A percentile compares a stretch with the other conserved stretches of the same genome.
phyloP scores from a whole-genome alignment of 2,888 invertebrate genomes.

The Lepidocyrtinus sp. region DNA sequence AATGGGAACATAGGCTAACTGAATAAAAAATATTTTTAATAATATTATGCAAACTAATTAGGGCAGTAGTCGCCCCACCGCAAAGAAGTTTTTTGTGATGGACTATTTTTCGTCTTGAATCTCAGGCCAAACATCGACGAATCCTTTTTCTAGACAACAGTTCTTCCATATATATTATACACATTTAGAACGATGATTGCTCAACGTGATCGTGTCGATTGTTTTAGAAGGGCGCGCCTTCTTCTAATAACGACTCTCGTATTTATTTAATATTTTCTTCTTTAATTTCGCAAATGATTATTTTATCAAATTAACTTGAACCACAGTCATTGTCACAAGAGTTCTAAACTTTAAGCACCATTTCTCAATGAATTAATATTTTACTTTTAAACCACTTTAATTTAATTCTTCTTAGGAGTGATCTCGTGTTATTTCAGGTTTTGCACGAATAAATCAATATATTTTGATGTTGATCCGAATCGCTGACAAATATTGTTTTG shows the following conservation, averaged over 20 bases:
- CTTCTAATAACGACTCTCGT: neutral
- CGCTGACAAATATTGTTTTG: neutral
- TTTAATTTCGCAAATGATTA: neutral
- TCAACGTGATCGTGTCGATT: neutral
- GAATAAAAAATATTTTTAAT: conserved; percentile 48
- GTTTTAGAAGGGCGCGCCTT: neutral
- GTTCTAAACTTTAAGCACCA: no score
- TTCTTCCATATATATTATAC: conserved; percentile 57
- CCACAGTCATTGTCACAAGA: no score
- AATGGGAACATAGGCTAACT: neutral
- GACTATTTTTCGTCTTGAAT: conserved; percentile 96
- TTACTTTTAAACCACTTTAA: no score
- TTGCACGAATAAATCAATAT: neutral
- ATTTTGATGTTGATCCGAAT: neutral
- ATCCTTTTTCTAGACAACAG: conserved; percentile 52
- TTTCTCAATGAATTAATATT: no score
- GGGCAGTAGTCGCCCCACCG: conserved; percentile 95
- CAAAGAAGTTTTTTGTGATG: conserved; percentile 96
- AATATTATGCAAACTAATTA: conserved; percentile 69
- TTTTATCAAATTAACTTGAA: no score
- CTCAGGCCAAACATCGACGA: conserved; percentile 94
- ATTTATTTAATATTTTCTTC: neutral
- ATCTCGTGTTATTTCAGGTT: no score
- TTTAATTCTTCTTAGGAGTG: no score
- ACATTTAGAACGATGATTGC: conserved; percentile 36